Base-by-base conservation (phyloP, 2,797 vertebrate species). In the Taeniopygia guttata region DNA sequence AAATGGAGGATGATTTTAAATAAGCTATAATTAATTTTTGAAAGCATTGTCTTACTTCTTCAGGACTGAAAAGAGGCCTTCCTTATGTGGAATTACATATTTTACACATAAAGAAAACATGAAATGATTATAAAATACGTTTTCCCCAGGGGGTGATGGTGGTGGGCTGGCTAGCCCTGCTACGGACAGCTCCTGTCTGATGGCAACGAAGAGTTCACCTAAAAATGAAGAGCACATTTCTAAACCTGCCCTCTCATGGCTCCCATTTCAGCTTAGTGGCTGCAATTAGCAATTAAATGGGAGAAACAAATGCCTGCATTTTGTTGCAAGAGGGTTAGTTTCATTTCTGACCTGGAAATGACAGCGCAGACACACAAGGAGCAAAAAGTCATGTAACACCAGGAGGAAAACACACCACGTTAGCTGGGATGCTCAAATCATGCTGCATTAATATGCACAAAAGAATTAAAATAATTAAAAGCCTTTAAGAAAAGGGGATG, bases 391-490 rank as follows among this genome's bases (percentile, higher is more conserved):
- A 22, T 27, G 59, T 40, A 89, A 70, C 40, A 85, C 21, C 78
- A 63, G 67, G 70, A 97, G 63, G 63, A 94, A 93, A 94, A 85
- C 48, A 81, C 3, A 2, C 36, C 13, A 9, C 3, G 0, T 77
- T 91, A 48, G 32, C 67, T 60, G 77, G 36, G 75, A 56, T 86
- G 60, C 49, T 92, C 60, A 70, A 59, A 95, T 74, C 73, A 85
- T 40, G 58, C 79, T 66, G 46, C 48, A 66, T 92, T 74, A 87
- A 82, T 88, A 89, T 62, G 64, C 76, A 91, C 75, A 3, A n/a
- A 84, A 84, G 75, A 95, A 93, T 75, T 64, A 86, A 84, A 78
- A 88, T 21, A 72, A 92, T 78, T 89, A 84, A 91, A 90, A 81
- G 34, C 68, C 58, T 76, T 90, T 59, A 38, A 85, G 72, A 87